phyloP scores from a whole-genome alignment of 2,797 vertebrate species.

The Morus bassanus region DNA sequence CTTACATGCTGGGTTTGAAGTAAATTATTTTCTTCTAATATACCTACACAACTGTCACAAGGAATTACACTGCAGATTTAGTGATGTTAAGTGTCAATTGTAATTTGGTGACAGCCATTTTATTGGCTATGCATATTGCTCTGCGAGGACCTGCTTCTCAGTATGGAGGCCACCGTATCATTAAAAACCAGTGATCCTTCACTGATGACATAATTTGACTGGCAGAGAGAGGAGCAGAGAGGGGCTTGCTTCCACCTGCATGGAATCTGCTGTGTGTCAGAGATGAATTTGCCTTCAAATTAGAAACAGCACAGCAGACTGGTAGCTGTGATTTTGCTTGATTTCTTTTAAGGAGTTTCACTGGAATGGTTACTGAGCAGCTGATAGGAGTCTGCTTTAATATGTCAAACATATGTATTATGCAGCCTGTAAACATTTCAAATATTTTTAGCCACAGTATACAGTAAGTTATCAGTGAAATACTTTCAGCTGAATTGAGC shows the following conservation, averaged over 20 bases:
- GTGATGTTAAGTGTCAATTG: conserved; percentile 87
- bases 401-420: conserved; percentile 74
- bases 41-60: conserved; percentile 92
- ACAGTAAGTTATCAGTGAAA: conserved; percentile 62
- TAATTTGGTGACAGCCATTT: conserved; percentile 95
- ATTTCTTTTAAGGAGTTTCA: conserved; percentile 81
- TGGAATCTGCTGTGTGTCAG: conserved; percentile 84
- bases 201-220: conserved; percentile 92
- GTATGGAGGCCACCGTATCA: conserved; percentile 83
- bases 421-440: conserved; percentile 73
- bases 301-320: conserved; percentile 91
- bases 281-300: conserved; percentile 93
- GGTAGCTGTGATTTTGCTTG: conserved; percentile 89
- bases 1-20: conserved; percentile 78
- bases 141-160: conserved; percentile 79
- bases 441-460: conserved; percentile 70
- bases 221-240: conserved; percentile 82
- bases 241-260: conserved; percentile 80
- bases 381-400: conserved; percentile 74
- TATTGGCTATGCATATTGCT: conserved; percentile 88
- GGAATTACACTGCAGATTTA: conserved; percentile 87
- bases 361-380: conserved; percentile 74
- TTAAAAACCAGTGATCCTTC: conserved; percentile 91
- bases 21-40: conserved; percentile 92
- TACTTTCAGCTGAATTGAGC: conserved; percentile 45